Evolutionary conservation across 2,797 vertebrate genomes (phyloP), one percentile per base, ranked within the genome.

Genomic region (Distichodus sexfasciatus): DNA sequence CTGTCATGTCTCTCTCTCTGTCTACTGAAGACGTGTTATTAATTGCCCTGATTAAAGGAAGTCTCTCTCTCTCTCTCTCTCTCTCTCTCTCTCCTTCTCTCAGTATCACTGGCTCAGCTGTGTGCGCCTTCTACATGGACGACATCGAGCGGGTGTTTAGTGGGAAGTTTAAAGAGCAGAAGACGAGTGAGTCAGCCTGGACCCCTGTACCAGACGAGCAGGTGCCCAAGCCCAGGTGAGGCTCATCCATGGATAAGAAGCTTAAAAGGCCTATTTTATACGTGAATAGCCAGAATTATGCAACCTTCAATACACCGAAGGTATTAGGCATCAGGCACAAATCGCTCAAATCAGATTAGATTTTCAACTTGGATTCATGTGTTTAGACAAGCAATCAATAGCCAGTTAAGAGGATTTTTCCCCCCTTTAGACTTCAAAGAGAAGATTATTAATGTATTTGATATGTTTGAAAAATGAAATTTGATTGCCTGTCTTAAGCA

Each of bases 51-150:
- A n/a, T n/a, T n/a, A n/a, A n/a, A n/a, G n/a, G n/a, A n/a, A n/a
- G n/a, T n/a, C n/a, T n/a, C n/a, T n/a, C n/a, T n/a, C n/a, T n/a
- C n/a, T n/a, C n/a, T n/a, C n/a, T n/a, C n/a, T n/a, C n/a, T n/a
- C n/a, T n/a, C n/a, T n/a, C n/a, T n/a, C n/a, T n/a, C n/a, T n/a
- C n/a, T n/a, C n/a, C n/a, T 19, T 48, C 21, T 23, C 6, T 2
- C 85, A 99, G 96, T 84, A 99, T 98, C 87, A 96, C 95, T 0
- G 96, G 96, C 44, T 99, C 96, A 0, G 96, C 95, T 0, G 93
- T 99, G 73, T 99, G 96, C 1, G 92, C 94, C 7, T 99, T 97
- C 88, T 96, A 96, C 88, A 94, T 98, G 94, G 95, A 95, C 0
- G 96, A 97, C 38, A 88, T 99, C 2, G 94, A 97, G 72, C 90